phyloP scores from a whole-genome alignment of 2,888 invertebrate species.

The Desoria tigrina region DNA sequence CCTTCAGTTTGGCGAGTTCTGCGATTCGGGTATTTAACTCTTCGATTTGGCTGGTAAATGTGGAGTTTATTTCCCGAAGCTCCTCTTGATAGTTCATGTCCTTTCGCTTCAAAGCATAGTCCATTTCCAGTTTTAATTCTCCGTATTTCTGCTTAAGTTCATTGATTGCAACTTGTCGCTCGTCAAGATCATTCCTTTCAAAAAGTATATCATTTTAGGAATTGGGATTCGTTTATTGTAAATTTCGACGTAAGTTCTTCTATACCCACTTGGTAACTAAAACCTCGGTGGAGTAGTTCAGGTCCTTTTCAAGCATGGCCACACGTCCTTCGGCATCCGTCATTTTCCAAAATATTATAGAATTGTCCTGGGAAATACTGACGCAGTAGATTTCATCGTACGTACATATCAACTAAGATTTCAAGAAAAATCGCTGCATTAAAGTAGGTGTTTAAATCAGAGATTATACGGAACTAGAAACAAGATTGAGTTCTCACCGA shows the following conservation, averaged over 20 bases:
- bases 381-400: slow-evolving; percentile 58
- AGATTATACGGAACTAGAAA: too few relatives aligned
- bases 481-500: too few relatives aligned
- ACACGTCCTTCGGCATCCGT: slow-evolving; percentile 72
- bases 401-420: slow-evolving; percentile 30
- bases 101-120: slow-evolving; percentile 76
- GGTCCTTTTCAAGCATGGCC: slow-evolving; percentile 70
- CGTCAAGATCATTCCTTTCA: slow-evolving; percentile 65
- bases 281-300: slow-evolving; percentile 76
- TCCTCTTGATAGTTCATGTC: slow-evolving; percentile 76
- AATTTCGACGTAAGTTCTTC: slow-evolving; percentile 53
- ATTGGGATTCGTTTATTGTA: slow-evolving; percentile 51
- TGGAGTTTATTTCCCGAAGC: slow-evolving; percentile 76
- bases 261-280: slow-evolving; percentile 67
- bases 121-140: slow-evolving; percentile 83
- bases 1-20: slow-evolving; percentile 40
- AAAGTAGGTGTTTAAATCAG: too few relatives aligned
- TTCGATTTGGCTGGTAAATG: slow-evolving; percentile 78
- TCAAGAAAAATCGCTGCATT: neutral
- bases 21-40: slow-evolving; percentile 62
- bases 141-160: slow-evolving; percentile 72
- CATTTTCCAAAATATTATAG: slow-evolving; percentile 81
- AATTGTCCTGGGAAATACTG: slow-evolving; percentile 74
- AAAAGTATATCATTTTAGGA: neutral
- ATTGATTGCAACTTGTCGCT: slow-evolving; percentile 71